Evolutionary conservation across 2,888 invertebrate species (phyloP), one percentile per base, ranked within the genome.

Genomic region (Zootermopsis nevadensis): DNA sequence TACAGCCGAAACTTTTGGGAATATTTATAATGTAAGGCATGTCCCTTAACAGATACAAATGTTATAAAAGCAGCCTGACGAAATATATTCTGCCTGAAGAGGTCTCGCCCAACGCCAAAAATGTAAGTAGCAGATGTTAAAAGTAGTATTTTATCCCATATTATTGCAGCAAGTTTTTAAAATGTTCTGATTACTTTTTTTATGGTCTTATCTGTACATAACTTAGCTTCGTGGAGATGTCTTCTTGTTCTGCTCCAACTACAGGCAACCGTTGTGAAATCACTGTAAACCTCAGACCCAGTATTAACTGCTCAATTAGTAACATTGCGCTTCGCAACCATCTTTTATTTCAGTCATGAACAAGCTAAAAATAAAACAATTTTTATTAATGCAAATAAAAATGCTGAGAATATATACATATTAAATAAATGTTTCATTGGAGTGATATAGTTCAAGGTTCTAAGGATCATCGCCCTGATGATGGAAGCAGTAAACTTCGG

Each of bases 41-140:
- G n/a, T n/a, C n/a, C n/a, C n/a, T n/a, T n/a, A n/a, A n/a, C n/a
- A n/a, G n/a, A n/a, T n/a, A n/a, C n/a, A n/a, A n/a, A 48, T 48
- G 48, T 27, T 27, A 60, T 60, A 60, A 27, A 60, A 27, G n/a
- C n/a, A n/a, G n/a, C n/a, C 15, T 60, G n/a, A 27, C n/a, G 60
- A 60, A 60, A 60, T 60, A 60, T 22, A 53, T 6, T 2, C 69
- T 69, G 69, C 69, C 69, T 69, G 8, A 69, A 69, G 69, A 69
- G 31, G 30, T 69, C 31, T 31, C 31, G 22, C 15, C 33, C 0
- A 10, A 31, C 31, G 2, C 69, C 69, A 69, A 69, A 69, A 69
- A 69, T 22, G 69, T 31, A 19, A 33, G 19, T 27, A 69, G 69
- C 69, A 69, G 69, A 69, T 69, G 69, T 69, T 69, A 69, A 31